A percentile compares a stretch with the other conserved stretches of the same genome.
These are phyloP conservation scores for Melanotaenia maccullochi DNA, from an alignment of 2,797 vertebrate genomes.

Conservation along the genomic window DNA sequence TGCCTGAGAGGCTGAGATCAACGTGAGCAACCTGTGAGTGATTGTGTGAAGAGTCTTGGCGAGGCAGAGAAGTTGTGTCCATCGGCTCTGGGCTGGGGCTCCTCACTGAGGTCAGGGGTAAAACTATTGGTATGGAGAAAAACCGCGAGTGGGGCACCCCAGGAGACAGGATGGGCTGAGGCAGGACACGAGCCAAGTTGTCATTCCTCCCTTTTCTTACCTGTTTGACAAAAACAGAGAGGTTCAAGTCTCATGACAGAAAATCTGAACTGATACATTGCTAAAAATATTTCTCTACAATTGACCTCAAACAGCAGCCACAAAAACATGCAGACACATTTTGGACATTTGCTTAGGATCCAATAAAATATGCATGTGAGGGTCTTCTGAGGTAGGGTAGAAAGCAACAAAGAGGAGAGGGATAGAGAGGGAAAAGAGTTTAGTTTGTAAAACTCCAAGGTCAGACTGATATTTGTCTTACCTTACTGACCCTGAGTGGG, in stretches of 20 bases:
- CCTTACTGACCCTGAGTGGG: constrained; percentile 74
- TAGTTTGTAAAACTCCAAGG: constrained; percentile 31
- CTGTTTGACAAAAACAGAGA: constrained; percentile 68
- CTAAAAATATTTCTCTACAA: constrained; percentile 13
- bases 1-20: constrained; percentile 52
- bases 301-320: not conserved
- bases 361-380: constrained; percentile 47
- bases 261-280: constrained; percentile 53
- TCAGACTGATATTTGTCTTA: constrained; percentile 63
- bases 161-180: constrained; percentile 69
- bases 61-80: constrained; percentile 59
- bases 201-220: constrained; percentile 76
- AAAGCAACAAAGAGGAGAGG: constrained; percentile 4
- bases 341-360: constrained; percentile 44
- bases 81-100: constrained; percentile 65
- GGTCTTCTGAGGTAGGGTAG: not conserved
- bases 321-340: not conserved
- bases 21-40: constrained; percentile 20
- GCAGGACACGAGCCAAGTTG: constrained; percentile 43
- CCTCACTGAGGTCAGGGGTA: constrained; percentile 54
- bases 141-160: constrained; percentile 63
- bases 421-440: not conserved
- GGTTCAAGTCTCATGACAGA: constrained; percentile 44
- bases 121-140: constrained; percentile 65
- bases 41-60: constrained; percentile 1